Evolutionary conservation across 1,140 invertebrate genomes (phyloP).

Genomic region (Drosophila nigrodunni): DNA sequence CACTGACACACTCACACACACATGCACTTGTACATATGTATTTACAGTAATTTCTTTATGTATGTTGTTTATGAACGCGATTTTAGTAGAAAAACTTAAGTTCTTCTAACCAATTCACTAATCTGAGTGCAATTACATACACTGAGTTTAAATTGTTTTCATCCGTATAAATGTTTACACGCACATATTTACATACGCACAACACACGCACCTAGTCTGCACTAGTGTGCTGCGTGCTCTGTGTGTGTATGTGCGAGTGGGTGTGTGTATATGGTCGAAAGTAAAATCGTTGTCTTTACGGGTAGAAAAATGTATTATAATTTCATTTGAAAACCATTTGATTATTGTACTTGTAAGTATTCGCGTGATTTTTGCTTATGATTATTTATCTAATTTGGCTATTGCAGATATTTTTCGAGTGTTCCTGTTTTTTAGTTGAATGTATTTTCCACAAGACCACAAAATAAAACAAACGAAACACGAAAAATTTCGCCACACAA

Average conservation of each 20-base stretch:
- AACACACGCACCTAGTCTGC: neutral
- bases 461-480: constrained; percentile 84
- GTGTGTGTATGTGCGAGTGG: neutral
- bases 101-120: neutral
- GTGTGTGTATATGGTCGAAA: constrained; percentile 19
- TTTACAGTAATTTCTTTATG: neutral
- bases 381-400: constrained; percentile 17
- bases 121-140: constrained; percentile 8
- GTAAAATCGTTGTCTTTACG: constrained; percentile 17
- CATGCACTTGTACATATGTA: constrained; percentile 19
- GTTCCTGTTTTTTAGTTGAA: constrained; percentile 40
- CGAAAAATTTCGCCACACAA: constrained; percentile 82
- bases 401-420: constrained; percentile 17
- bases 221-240: neutral
- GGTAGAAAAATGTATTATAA: constrained; percentile 1
- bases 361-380: neutral
- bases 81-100: constrained; percentile 11
- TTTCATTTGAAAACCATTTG: constrained; percentile 9
- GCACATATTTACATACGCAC: neutral
- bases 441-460: constrained; percentile 57
- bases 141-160: constrained; percentile 16
- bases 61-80: constrained; percentile 8
- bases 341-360: constrained; percentile 10
- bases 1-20: constrained; percentile 37
- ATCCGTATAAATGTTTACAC: constrained; percentile 19